phyloP scores from a whole-genome alignment of 2,888 invertebrate genomes.

The Cabera pusaria region DNA sequence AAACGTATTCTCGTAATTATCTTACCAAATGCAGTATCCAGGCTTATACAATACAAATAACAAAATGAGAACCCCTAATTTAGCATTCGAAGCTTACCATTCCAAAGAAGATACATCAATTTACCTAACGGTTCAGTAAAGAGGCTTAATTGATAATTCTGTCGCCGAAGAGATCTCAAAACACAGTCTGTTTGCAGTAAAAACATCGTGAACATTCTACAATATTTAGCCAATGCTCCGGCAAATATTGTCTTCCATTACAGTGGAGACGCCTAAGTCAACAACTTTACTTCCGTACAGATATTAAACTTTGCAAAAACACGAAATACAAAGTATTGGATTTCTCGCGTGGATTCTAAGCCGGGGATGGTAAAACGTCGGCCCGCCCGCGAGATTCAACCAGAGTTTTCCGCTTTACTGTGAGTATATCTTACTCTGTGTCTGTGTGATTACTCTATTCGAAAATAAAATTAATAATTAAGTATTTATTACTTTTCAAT shows the following conservation, averaged over 20 bases:
- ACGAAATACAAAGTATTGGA: conserved; percentile 60
- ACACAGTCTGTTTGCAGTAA: conserved; percentile 51
- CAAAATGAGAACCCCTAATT: too few relatives aligned
- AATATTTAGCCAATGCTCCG: conserved; percentile 53
- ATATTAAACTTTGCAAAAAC: conserved; percentile 71
- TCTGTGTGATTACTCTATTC: too few relatives aligned
- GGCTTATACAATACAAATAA: too few relatives aligned
- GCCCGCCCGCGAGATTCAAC: conserved; percentile 57
- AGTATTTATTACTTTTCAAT: too few relatives aligned
- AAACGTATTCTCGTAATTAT: too few relatives aligned
- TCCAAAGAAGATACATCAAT: too few relatives aligned
- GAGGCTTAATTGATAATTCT: conserved; percentile 20
- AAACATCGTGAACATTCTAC: conserved; percentile 50
- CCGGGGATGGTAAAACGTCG: conserved; percentile 31
- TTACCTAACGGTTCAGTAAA: conserved; percentile 10
- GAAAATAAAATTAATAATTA: too few relatives aligned
- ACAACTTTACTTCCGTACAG: conserved; percentile 70
- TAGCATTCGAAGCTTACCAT: too few relatives aligned
- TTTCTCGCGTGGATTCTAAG: conserved; percentile 54
- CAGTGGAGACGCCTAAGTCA: conserved; percentile 63
- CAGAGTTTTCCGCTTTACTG: too few relatives aligned
- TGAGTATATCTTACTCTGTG: too few relatives aligned
- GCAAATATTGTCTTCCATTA: conserved; percentile 73
- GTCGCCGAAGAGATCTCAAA: conserved; percentile 23
- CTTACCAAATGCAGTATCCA: too few relatives aligned